A percentile compares a stretch with the other conserved stretches of the same genome.
phyloP scores from a whole-genome alignment of 2,888 invertebrate genomes.

The Agrochola lychnidis region DNA sequence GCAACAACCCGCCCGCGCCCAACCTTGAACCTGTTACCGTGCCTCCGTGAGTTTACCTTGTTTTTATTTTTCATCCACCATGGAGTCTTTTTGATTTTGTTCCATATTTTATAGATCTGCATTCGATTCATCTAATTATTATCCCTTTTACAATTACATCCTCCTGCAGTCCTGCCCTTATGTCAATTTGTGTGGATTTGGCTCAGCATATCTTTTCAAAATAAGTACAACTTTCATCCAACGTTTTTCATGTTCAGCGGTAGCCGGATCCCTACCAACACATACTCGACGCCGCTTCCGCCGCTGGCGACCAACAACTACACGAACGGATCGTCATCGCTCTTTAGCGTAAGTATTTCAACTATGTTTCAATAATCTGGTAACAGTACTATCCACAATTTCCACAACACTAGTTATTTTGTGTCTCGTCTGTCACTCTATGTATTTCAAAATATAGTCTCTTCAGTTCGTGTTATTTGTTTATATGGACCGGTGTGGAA shows the following conservation, averaged over 20 bases:
- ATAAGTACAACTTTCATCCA: conserved; percentile 12
- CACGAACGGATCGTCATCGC: conserved; percentile 91
- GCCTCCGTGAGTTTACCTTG: conserved; percentile 93
- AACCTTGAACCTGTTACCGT: conserved; percentile 95
- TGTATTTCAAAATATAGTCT: neutral
- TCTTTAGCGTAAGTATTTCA: conserved; percentile 92
- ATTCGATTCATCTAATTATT: neutral
- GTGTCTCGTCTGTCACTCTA: neutral
- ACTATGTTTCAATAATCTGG: conserved; percentile 13
- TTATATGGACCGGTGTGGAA: neutral
- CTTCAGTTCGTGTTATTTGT: neutral
- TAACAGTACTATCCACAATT: conserved; percentile 1
- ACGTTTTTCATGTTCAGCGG: conserved; percentile 83
- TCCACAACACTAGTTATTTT: neutral
- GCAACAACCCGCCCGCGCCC: conserved; percentile 94
- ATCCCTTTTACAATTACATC: too few species aligned
- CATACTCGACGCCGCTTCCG: conserved; percentile 94
- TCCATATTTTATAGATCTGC: conserved; percentile 3
- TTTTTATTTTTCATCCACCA: conserved; percentile 10
- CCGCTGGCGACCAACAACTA: conserved; percentile 92
- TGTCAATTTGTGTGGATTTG: neutral
- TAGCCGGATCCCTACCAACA: conserved; percentile 93
- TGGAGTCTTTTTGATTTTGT: neutral
- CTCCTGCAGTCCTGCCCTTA: neutral
- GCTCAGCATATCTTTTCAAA: neutral